phyloP scores from a whole-genome alignment of 2,113 vertebrate species.

The Xenotilapia leptura region DNA sequence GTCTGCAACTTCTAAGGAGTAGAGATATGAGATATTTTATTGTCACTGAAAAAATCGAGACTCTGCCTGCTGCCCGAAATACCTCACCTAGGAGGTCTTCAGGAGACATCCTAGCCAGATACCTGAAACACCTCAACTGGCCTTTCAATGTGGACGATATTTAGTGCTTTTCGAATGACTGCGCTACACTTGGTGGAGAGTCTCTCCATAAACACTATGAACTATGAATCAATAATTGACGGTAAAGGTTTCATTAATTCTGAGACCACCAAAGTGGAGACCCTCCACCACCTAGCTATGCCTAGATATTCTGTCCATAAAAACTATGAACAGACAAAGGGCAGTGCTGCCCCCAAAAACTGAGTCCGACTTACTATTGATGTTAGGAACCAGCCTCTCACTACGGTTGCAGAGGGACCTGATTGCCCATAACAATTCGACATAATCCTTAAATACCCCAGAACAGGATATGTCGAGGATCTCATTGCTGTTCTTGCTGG shows the following conservation, averaged over 20 bases:
- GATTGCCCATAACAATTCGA: accelerated
- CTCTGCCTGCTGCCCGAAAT: not conserved
- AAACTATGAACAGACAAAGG: not conserved
- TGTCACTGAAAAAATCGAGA: not conserved
- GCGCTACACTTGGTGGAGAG: not conserved
- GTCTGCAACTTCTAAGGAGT: not conserved
- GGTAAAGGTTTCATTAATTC: not conserved
- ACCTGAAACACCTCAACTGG: not conserved
- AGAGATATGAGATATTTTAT: not conserved
- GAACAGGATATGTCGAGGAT: not conserved
- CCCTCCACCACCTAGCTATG: not conserved
- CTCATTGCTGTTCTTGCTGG: not conserved
- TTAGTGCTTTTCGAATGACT: not conserved
- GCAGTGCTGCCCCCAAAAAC: not conserved
- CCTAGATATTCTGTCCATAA: not conserved
- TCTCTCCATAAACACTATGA: not conserved
- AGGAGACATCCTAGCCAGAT: not conserved
- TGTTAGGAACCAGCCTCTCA: not conserved
- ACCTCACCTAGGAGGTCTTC: not conserved
- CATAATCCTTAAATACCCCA: not conserved
- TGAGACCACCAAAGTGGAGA: not conserved
- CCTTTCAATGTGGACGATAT: not conserved
- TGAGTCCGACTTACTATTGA: accelerated
- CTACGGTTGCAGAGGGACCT: not conserved
- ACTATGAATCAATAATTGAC: not conserved